phyloP scores from a whole-genome alignment of 2,113 vertebrate species.

The Tragelaphus buxtoni region DNA sequence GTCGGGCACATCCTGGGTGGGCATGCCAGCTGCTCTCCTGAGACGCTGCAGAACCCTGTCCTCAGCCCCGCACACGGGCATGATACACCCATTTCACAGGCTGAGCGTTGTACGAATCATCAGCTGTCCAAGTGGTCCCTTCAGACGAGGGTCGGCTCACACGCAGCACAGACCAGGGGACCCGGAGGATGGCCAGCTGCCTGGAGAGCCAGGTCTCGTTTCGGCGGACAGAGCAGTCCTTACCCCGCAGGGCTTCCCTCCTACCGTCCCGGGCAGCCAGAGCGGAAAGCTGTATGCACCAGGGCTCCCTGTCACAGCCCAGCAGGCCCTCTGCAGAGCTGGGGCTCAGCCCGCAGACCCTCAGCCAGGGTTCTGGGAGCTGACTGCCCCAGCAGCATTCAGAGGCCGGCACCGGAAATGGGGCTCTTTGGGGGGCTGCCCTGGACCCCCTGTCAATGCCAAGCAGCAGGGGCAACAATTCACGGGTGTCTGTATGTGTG shows the following conservation, averaged over 20 bases:
- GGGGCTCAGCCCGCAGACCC: background rate
- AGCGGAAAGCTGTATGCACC: background rate
- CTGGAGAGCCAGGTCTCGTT: rapidly evolving
- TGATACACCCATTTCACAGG: background rate
- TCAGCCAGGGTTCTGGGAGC: background rate
- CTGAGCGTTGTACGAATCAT: rapidly evolving
- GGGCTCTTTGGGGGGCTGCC: background rate
- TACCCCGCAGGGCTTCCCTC: rapidly evolving
- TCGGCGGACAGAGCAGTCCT: background rate
- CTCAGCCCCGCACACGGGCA: rapidly evolving
- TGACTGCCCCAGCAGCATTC: too few relatives aligned
- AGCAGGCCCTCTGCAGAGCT: background rate
- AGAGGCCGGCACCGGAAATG: background rate
- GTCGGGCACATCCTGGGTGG: background rate
- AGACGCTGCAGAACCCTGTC: background rate
- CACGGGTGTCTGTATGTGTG: too few relatives aligned
- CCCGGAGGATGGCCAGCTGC: background rate
- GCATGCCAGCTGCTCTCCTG: background rate
- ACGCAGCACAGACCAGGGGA: background rate
- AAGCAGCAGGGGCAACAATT: background rate
- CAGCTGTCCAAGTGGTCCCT: background rate
- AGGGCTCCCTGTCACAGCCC: background rate
- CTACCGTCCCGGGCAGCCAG: rapidly evolving
- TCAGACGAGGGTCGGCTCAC: background rate
- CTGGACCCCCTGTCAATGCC: background rate